Conservation (phyloP, 2,113 vertebrate genomes). For the Oxygymnocypris stewartii region DNA sequence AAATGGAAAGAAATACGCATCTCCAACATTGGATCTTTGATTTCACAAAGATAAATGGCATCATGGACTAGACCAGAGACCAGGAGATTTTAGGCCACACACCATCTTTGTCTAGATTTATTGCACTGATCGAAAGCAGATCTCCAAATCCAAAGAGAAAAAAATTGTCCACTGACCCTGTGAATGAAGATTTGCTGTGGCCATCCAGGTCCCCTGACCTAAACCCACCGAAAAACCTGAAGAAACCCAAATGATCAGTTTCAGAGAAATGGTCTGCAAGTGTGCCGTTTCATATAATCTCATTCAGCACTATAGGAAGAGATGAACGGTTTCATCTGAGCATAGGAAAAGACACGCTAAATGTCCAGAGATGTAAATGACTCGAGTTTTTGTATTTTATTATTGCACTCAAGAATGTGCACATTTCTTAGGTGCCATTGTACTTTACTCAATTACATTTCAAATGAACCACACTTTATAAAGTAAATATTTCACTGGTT, state of each 20-base stretch:
- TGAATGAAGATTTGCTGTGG: neutral
- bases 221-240: no score
- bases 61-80: neutral
- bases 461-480: neutral
- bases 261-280: neutral
- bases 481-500: neutral
- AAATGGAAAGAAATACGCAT: neutral
- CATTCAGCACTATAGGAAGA: neutral
- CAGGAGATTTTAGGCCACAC: constrained; percentile 1
- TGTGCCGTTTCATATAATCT: neutral
- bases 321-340: neutral
- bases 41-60: neutral
- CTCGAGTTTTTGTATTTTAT: neutral
- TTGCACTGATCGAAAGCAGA: neutral
- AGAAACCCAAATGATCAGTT: neutral
- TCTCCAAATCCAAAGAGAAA: neutral
- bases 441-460: neutral
- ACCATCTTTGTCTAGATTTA: neutral
- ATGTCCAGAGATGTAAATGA: neutral
- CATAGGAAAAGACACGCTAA: neutral
- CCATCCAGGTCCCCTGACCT: neutral
- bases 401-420: neutral
- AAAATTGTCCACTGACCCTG: neutral
- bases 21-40: neutral
- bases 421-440: neutral